Evolutionary conservation across 2,113 vertebrate species (phyloP), one percentile per base, ranked within the genome.

Genomic region (Neolamprologus fasciatus): DNA sequence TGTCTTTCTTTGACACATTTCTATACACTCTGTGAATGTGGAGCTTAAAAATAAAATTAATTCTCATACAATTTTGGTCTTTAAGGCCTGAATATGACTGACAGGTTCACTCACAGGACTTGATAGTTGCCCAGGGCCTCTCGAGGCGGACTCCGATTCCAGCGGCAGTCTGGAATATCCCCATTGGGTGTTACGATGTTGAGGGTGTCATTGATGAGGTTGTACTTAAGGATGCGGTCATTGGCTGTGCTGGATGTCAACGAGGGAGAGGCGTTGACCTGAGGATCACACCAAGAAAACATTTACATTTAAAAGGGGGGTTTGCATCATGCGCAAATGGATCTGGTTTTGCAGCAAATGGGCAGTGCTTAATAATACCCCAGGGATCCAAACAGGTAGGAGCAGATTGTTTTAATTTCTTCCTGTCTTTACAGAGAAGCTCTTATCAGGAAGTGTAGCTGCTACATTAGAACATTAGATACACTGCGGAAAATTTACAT

Each of bases 211-310:
- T 99, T 99, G 86, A 99, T 98, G 51, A 99, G 97, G 95, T 99
- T 99, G 89, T 99, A 99, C 92, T 99, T 99, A 26, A 99, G 96
- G 93, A 99, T 99, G 3, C 99, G 98, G 87, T 99, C 99, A 0
- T 99, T 99, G 73, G 98, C 98, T 0, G 99, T 99, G 95, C 98
- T 99, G 93, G 99, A 99, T 79, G 98, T 99, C 55, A 99, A 97
- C 13, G 99, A 99, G 2, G 98, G 99, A 4, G 99, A 99, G 9
- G 98, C 99, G 1, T 99, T 99, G 21, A 99, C 99, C 98, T 99
- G 88, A 28, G 28, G 21, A 19, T 23, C 82, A 83, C 50, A 68
- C 19, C 47, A 40, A 89, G 21, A 86, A 14, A 6, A 28, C n/a
- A 11, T 85, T 81, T 35, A 26, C 7, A 33, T 82, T 66, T 37